Conservation (phyloP, 2,888 invertebrate genomes). For the Lasius platythorax region DNA sequence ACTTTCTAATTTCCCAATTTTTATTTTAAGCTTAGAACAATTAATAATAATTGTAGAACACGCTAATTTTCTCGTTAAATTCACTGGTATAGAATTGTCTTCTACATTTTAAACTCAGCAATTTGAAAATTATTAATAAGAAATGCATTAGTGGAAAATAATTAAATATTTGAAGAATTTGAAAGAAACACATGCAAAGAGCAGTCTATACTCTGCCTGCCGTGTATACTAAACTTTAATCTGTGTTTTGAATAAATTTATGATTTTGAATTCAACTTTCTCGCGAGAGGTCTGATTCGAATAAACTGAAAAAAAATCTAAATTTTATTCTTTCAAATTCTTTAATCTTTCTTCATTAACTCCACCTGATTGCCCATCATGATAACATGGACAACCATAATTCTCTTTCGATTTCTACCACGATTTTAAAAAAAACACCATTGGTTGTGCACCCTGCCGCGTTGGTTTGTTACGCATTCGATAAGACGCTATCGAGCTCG, state of each 20-base stretch:
- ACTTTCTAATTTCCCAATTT: constrained; percentile 29
- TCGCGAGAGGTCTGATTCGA: background rate
- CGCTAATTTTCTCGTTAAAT: background rate
- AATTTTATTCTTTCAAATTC: background rate
- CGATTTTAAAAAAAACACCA: background rate
- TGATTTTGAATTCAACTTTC: background rate
- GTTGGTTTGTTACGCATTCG: background rate
- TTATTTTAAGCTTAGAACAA: constrained; percentile 6
- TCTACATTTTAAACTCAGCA: background rate
- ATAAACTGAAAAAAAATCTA: background rate
- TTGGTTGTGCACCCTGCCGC: background rate
- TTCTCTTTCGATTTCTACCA: background rate
- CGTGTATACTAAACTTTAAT: background rate
- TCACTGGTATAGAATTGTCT: background rate
- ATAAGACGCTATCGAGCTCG: background rate
- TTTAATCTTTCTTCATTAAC: background rate
- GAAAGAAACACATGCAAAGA: background rate
- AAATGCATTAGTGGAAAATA: background rate
- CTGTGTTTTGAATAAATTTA: background rate
- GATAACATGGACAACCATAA: background rate
- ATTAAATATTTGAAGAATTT: background rate
- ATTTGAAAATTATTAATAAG: background rate
- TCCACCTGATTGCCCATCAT: background rate
- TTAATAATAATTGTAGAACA: background rate
- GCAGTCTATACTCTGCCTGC: background rate